phyloP scores from a whole-genome alignment of 2,113 vertebrate species.

The Cyprinus carpio region DNA sequence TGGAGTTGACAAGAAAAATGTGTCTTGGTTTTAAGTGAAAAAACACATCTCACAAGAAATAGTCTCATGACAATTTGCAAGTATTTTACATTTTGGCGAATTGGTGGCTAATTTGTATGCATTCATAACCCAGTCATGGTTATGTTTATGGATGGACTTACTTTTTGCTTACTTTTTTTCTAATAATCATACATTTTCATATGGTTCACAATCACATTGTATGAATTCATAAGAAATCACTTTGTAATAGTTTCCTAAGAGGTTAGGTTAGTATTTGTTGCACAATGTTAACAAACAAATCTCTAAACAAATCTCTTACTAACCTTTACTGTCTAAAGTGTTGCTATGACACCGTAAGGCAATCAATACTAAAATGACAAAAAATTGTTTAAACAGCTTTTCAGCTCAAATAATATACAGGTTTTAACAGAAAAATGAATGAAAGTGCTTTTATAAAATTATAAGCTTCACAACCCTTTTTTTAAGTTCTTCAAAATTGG shows the following conservation, averaged over 20 bases:
- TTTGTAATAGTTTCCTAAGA: neutral
- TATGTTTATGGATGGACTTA: too few relatives aligned
- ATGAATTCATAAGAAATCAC: neutral
- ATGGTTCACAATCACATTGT: neutral
- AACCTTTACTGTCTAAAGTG: neutral
- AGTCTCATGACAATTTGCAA: too few relatives aligned
- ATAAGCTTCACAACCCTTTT: neutral
- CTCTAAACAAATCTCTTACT: neutral
- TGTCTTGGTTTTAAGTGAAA: too few relatives aligned
- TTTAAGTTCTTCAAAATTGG: neutral
- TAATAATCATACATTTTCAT: too few relatives aligned
- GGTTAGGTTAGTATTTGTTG: neutral
- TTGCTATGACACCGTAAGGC: neutral
- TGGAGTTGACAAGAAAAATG: too few relatives aligned
- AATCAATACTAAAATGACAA: neutral
- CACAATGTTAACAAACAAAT: neutral
- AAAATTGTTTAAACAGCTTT: neutral
- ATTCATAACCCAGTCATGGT: too few relatives aligned
- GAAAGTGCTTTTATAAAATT: neutral
- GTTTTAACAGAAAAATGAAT: neutral
- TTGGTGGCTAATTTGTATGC: too few relatives aligned
- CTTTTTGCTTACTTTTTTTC: too few relatives aligned
- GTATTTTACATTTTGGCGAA: too few relatives aligned
- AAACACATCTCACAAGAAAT: too few relatives aligned
- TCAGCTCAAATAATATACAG: neutral